Percentiles rank a stretch among this genome's conserved stretches.
Conservation (phyloP, 2,888 invertebrate species). For the Perizoma flavofasciatum region DNA sequence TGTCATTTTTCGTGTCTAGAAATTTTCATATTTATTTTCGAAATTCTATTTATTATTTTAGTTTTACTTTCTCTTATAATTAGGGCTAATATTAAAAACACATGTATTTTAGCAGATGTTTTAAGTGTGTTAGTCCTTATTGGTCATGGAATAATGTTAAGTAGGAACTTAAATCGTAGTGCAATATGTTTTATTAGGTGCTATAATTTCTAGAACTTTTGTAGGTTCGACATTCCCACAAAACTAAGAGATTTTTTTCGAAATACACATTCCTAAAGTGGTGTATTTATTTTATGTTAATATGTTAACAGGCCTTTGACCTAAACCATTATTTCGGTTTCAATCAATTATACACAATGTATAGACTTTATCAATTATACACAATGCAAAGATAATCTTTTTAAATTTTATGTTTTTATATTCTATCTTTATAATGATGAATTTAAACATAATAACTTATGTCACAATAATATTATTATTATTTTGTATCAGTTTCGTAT, state of each 20-base stretch:
- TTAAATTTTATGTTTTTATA: no score
- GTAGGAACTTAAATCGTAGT: constrained; percentile 9
- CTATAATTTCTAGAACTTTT: not conserved
- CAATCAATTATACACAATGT: no score
- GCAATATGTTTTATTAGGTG: constrained; percentile 5
- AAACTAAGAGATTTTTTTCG: constrained; percentile 26
- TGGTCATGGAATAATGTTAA: constrained; percentile 11
- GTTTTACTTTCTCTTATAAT: not conserved
- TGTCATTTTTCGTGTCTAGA: constrained; percentile 4
- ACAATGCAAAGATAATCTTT: no score
- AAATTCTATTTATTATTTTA: constrained; percentile 8
- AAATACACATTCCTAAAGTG: constrained; percentile 38
- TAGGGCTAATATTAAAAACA: no score
- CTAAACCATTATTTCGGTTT: no score
- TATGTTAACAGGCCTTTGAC: not conserved
- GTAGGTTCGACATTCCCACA: constrained; percentile 36
- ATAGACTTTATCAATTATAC: no score
- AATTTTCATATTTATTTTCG: not conserved
- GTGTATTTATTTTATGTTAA: constrained; percentile 23
- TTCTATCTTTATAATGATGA: no score
- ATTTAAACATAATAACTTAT: no score
- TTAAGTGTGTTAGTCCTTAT: not conserved
- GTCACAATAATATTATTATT: no score
- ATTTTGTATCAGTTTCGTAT: no score
- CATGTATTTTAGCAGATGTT: not conserved